A percentile compares a stretch with the other conserved stretches of the same genome.
Evolutionary conservation across 2,888 invertebrate genomes (phyloP).

Genomic region (Eristalinus aeneus): DNA sequence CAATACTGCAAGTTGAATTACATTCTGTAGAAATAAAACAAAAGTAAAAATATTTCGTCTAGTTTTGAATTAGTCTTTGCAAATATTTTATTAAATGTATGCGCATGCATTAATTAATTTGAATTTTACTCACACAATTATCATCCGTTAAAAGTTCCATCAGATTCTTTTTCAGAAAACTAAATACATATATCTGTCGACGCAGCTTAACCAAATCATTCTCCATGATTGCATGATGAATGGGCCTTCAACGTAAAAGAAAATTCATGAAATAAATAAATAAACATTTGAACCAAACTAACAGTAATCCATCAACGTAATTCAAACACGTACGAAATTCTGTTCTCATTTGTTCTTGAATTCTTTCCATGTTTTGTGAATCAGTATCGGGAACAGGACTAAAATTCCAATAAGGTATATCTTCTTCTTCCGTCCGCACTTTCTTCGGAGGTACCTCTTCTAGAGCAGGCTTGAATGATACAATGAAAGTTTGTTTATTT

Average conservation of each 20-base stretch:
- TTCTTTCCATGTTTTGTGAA: not conserved
- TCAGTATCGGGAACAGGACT: not conserved
- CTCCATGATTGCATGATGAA: conserved; percentile 63
- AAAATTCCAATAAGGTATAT: not conserved
- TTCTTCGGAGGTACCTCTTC: not conserved
- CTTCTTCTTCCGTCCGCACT: not conserved
- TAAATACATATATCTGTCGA: conserved; percentile 65
- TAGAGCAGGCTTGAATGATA: not conserved
- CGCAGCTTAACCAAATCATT: conserved; percentile 52
- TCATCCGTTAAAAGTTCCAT: conserved; percentile 44
- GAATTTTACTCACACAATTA: conserved; percentile 59
- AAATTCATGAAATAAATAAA: not conserved
- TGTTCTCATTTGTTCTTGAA: not conserved
- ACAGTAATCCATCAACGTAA: not conserved
- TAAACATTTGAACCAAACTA: not conserved
- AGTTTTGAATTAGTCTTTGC: too few relatives aligned
- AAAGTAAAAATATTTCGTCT: not conserved
- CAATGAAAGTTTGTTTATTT: not conserved
- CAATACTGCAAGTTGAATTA: conserved; percentile 73
- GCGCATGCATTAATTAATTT: too few relatives aligned
- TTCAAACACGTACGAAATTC: not conserved
- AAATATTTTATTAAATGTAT: too few relatives aligned
- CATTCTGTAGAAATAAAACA: conserved; percentile 24
- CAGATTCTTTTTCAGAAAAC: conserved; percentile 34
- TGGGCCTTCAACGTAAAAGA: conserved; percentile 55